Evolutionary conservation across 2,113 vertebrate species (phyloP).

Genomic region (Oceanites oceanicus): DNA sequence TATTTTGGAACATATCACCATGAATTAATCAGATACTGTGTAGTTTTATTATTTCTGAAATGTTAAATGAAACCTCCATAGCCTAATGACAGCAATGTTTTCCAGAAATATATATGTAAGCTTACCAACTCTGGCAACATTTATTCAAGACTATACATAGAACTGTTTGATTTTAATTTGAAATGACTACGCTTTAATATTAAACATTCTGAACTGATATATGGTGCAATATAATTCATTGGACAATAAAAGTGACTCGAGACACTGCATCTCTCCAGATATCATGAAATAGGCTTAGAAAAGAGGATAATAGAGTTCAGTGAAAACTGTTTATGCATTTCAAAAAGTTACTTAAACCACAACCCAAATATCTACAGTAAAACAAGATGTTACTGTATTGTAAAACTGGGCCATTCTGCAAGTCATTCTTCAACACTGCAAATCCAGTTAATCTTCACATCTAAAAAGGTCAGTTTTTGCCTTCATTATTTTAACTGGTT

Average conservation of each 20-base stretch:
- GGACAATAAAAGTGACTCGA: background rate
- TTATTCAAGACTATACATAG: background rate
- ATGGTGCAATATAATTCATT: background rate
- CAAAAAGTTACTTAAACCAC: background rate
- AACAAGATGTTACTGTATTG: background rate
- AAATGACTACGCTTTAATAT: conserved; percentile 35
- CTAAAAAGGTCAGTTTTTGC: background rate
- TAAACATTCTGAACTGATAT: conserved; percentile 22
- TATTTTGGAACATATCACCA: background rate
- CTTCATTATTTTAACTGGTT: background rate
- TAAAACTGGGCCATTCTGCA: background rate
- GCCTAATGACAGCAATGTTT: background rate
- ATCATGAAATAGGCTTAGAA: background rate
- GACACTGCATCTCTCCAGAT: background rate
- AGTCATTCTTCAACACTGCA: background rate
- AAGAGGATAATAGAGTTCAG: background rate
- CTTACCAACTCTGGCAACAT: background rate
- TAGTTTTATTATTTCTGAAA: conserved; percentile 43
- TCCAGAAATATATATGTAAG: background rate
- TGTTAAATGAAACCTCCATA: conserved; percentile 18
- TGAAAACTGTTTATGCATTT: background rate
- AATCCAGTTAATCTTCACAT: background rate
- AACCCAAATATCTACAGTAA: background rate
- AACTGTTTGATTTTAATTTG: conserved; percentile 36
- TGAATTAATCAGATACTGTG: background rate